Evolutionary conservation across 2,113 vertebrate genomes (phyloP).

Genomic region (Poecile atricapillus): DNA sequence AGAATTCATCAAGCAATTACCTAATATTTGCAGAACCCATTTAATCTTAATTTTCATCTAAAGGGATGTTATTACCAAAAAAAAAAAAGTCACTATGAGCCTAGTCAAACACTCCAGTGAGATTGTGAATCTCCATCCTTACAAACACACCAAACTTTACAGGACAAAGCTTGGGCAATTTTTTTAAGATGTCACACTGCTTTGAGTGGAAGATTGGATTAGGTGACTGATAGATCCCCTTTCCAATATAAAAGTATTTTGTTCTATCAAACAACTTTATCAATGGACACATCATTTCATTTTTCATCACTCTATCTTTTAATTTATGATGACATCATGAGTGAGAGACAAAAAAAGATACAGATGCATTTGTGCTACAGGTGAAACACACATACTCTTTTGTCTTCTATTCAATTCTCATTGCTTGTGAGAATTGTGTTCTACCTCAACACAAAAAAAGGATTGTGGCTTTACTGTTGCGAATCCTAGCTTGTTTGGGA

Average conservation of each 20-base stretch:
- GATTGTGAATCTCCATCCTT: background rate
- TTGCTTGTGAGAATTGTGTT: background rate
- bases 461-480: background rate
- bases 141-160: background rate
- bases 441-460: background rate
- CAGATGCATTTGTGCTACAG: background rate
- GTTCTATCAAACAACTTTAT: background rate
- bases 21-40: background rate
- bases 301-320: background rate
- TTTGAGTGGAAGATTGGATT: background rate
- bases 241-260: background rate
- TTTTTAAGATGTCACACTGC: background rate
- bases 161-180: background rate
- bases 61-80: background rate
- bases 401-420: background rate
- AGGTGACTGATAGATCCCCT: background rate
- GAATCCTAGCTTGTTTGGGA: background rate
- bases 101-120: background rate
- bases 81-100: background rate
- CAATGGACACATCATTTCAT: background rate
- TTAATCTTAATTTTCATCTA: background rate
- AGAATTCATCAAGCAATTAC: rapidly evolving
- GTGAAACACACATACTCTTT: background rate
- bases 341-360: background rate
- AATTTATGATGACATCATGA: background rate